Percentiles rank a stretch among this genome's conserved stretches.
Evolutionary conservation across 1,140 invertebrate genomes (phyloP).

Genomic region (Drosophila ohnishii): DNA sequence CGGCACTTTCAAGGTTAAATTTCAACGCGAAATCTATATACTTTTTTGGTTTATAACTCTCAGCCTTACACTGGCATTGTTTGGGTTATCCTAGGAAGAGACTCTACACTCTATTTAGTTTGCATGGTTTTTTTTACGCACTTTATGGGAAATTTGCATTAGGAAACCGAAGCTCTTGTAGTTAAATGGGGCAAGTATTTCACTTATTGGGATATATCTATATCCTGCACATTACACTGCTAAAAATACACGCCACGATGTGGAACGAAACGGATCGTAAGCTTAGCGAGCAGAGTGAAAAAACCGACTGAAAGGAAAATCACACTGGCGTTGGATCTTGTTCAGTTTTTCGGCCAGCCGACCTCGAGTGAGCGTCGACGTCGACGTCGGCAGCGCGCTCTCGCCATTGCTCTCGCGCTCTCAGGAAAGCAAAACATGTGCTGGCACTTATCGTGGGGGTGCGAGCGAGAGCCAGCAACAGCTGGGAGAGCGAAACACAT

Average conservation of each 20-base stretch:
- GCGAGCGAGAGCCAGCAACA: constrained; percentile 30
- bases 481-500: constrained; percentile 69
- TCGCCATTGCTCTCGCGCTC: constrained; percentile 3
- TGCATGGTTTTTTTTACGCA: constrained; percentile 16
- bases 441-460: not conserved
- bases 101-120: not conserved
- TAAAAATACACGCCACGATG: constrained; percentile 24
- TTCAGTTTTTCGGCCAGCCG: constrained; percentile 73
- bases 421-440: constrained; percentile 28
- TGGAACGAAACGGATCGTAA: constrained; percentile 4
- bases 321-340: constrained; percentile 80
- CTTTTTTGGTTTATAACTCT: constrained; percentile 9
- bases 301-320: constrained; percentile 80
- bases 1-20: constrained; percentile 21
- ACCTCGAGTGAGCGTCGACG: constrained; percentile 54
- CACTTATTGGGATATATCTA: constrained; percentile 17
- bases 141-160: constrained; percentile 2
- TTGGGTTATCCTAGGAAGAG: constrained; percentile 11
- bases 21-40: constrained; percentile 1
- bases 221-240: constrained; percentile 14
- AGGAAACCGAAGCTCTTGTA: not conserved
- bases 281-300: constrained; percentile 4
- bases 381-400: constrained; percentile 6
- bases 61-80: constrained; percentile 46
- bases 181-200: constrained; percentile 7